These are phyloP conservation scores for Nudaria mundana DNA, from an alignment of 2,888 invertebrate species.

Conservation along the genomic window DNA sequence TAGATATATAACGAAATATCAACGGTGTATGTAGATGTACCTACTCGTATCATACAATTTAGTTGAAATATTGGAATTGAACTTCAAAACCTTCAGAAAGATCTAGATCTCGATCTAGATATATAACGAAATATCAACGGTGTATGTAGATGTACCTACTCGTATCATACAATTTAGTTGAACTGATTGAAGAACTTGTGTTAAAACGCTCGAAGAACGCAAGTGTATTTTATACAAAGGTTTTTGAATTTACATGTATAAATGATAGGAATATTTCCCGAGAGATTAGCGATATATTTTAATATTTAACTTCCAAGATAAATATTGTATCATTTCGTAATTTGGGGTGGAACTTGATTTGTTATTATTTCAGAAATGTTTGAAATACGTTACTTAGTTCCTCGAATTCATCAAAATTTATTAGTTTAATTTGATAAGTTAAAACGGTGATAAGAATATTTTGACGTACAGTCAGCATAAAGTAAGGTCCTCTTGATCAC, in stretches of 20 bases:
- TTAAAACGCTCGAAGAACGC: too few species aligned
- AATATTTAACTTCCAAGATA: conserved; percentile 31
- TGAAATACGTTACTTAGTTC: conserved; percentile 1
- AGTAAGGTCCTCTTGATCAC: not conserved
- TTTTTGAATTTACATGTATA: conserved; percentile 32
- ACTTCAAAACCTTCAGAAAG: too few species aligned
- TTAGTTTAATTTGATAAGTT: not conserved
- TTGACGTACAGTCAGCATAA: not conserved
- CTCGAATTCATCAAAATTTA: conserved; percentile 12
- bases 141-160: too few species aligned
- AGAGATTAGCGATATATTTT: conserved; percentile 21
- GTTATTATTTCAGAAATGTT: conserved; percentile 12
- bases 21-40: too few species aligned
- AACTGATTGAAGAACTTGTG: too few species aligned
- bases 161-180: too few species aligned
- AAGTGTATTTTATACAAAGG: conserved; percentile 16
- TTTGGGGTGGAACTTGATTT: conserved; percentile 20
- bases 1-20: too few species aligned
- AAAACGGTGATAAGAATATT: not conserved
- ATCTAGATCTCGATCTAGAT: too few species aligned
- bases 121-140: too few species aligned
- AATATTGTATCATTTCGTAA: conserved; percentile 26
- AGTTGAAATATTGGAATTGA: too few species aligned
- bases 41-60: too few species aligned
- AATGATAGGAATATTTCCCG: conserved; percentile 21